phyloP scores from a whole-genome alignment of 2,797 vertebrate species.

The Pipistrellus pygmaeus region DNA sequence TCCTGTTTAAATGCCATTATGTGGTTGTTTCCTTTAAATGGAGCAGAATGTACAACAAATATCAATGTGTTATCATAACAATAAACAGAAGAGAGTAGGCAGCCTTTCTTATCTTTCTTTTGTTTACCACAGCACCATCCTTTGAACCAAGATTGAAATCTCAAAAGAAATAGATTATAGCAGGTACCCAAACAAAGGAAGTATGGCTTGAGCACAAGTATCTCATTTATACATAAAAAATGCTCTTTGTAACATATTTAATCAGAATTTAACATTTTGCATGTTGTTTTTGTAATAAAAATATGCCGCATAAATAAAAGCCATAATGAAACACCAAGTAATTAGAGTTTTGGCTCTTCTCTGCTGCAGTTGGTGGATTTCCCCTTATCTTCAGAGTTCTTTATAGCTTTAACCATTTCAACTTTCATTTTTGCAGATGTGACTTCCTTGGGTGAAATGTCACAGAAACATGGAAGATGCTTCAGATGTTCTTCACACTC shows the following conservation, averaged over 20 bases:
- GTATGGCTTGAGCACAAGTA: neutral
- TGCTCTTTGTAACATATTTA: neutral
- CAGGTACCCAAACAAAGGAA: neutral
- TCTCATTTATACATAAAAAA: neutral
- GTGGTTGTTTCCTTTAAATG: neutral
- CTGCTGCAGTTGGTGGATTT: neutral
- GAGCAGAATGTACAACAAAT: neutral
- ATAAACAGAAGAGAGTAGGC: neutral
- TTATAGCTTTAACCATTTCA: conserved; percentile 33
- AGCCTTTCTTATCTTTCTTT: neutral
- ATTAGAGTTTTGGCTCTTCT: neutral
- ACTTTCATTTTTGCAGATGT: conserved; percentile 80
- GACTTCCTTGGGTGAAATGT: conserved; percentile 73
- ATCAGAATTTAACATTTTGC: conserved; percentile 1
- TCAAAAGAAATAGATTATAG: neutral
- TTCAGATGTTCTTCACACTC: conserved; percentile 72
- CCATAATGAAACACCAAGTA: neutral
- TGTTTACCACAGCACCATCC: neutral
- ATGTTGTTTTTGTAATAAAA: conserved; percentile 6
- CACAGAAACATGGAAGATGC: conserved; percentile 74
- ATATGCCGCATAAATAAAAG: neutral
- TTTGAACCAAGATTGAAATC: conserved; percentile 41
- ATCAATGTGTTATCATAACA: neutral
- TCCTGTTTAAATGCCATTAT: neutral
- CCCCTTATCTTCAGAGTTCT: neutral